These are phyloP conservation scores for Calonectris borealis DNA, from an alignment of 2,113 vertebrate genomes.

Conservation along the genomic window DNA sequence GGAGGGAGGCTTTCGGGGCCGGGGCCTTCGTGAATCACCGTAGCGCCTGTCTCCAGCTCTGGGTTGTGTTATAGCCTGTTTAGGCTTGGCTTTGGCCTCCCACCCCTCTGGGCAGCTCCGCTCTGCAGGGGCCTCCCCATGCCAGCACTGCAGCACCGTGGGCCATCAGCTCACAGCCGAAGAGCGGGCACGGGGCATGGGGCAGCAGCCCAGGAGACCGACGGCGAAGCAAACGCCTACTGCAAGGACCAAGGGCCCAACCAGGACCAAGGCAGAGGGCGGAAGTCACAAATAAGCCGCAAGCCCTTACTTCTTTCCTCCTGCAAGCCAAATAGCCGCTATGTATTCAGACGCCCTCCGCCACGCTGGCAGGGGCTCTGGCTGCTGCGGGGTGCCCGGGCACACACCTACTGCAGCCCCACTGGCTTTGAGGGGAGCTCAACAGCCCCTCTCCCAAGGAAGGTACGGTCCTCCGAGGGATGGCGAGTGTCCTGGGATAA, in stretches of 20 bases:
- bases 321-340: not conserved
- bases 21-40: not conserved
- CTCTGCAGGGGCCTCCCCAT: not conserved
- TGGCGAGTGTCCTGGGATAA: not conserved
- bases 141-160: not conserved
- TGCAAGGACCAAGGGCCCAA: not conserved
- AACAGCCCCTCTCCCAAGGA: not conserved
- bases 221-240: fast-evolving
- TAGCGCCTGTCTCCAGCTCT: not conserved
- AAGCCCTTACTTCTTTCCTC: not conserved
- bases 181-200: fast-evolving
- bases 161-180: not conserved
- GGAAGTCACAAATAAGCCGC: not conserved
- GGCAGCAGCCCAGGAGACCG: not conserved
- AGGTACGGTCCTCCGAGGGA: not conserved
- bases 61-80: not conserved
- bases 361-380: not conserved
- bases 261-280: not conserved
- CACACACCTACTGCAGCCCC: not conserved
- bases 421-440: not conserved
- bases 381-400: not conserved
- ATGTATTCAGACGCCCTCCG: fast-evolving
- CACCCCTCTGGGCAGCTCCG: not conserved
- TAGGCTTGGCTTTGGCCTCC: not conserved
- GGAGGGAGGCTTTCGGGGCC: not conserved